Percentiles rank a stretch among this genome's conserved stretches.
Conservation (phyloP, 1,140 invertebrate genomes). For the Trichogramma pretiosum region DNA sequence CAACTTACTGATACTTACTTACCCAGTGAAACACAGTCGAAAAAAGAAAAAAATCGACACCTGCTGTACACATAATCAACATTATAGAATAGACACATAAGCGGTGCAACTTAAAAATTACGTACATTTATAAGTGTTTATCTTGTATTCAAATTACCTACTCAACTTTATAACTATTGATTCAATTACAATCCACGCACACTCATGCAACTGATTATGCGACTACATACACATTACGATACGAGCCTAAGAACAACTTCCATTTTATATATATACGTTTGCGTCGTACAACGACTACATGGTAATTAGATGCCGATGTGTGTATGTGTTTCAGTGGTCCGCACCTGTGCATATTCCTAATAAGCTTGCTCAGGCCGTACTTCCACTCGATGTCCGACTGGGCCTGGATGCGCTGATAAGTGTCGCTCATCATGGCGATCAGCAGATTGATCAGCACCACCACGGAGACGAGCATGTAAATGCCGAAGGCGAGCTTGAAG, state of each 20-base stretch:
- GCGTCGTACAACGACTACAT: too few species aligned
- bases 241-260: not conserved
- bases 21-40: too few species aligned
- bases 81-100: too few species aligned
- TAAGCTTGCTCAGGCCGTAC: conserved; percentile 95
- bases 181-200: too few species aligned
- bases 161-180: too few species aligned
- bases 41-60: too few species aligned
- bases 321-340: conserved; percentile 7
- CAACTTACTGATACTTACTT: too few species aligned
- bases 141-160: too few species aligned
- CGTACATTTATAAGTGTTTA: too few species aligned
- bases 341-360: conserved; percentile 89
- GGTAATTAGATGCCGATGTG: not conserved
- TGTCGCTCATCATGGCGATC: conserved; percentile 99
- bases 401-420: conserved; percentile 96
- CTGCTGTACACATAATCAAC: too few species aligned
- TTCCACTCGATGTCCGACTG: conserved; percentile 99
- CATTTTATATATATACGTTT: not conserved
- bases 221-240: not conserved
- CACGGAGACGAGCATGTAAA: conserved; percentile 97
- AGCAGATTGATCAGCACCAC: conserved; percentile 98
- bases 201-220: not conserved
- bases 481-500: conserved; percentile 75
- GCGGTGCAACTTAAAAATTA: too few species aligned